Evolutionary conservation across 2,113 vertebrate species (phyloP).

Genomic region (Larimichthys crocea): DNA sequence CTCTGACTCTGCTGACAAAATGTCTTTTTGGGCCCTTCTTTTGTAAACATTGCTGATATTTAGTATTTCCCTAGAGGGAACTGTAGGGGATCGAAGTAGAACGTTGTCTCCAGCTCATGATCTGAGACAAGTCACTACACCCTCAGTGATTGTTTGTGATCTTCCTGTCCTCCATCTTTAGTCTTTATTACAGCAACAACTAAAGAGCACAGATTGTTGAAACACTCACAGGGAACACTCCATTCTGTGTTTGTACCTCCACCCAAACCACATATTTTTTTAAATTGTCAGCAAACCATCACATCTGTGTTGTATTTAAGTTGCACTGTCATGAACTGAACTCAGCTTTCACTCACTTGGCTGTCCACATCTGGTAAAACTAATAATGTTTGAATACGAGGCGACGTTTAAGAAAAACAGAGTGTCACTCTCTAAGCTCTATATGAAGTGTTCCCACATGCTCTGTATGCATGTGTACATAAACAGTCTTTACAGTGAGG

Average conservation of each 20-base stretch:
- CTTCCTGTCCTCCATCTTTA: not conserved
- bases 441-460: not conserved
- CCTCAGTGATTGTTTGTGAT: too few species aligned
- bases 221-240: not conserved
- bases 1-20: not conserved
- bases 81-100: too few species aligned
- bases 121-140: not conserved
- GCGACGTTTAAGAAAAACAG: not conserved
- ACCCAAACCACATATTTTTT: not conserved
- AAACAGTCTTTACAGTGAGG: constrained; percentile 3
- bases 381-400: not conserved
- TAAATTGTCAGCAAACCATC: not conserved
- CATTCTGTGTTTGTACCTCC: not conserved
- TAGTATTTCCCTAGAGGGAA: too few species aligned
- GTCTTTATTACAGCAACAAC: not conserved
- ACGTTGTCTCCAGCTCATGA: not conserved
- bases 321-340: not conserved
- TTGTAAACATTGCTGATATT: not conserved
- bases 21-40: not conserved
- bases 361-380: constrained; percentile 12
- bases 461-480: not conserved
- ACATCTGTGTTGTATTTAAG: constrained; percentile 33
- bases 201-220: not conserved
- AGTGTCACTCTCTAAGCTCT: not conserved
- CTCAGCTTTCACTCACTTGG: constrained; percentile 7